These are phyloP conservation scores for Troides aeacus DNA, from an alignment of 2,888 invertebrate species.

Conservation along the genomic window DNA sequence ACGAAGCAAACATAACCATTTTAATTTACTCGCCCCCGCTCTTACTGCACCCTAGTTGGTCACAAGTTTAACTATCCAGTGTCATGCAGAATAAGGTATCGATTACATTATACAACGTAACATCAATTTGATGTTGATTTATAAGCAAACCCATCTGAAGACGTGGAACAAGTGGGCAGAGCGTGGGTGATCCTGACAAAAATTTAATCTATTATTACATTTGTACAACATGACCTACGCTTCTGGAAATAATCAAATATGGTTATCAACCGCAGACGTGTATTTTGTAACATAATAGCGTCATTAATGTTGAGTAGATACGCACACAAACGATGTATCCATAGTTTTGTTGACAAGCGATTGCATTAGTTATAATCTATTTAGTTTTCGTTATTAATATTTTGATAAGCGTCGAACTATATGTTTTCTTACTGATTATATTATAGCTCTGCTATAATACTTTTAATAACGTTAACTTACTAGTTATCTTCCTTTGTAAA, in stretches of 20 bases:
- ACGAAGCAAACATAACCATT: conserved; percentile 18
- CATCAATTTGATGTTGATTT: conserved; percentile 40
- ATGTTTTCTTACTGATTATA: no score
- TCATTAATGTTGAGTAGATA: conserved; percentile 4
- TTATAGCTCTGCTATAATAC: no score
- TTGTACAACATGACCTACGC: conserved; percentile 29
- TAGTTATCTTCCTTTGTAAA: no score
- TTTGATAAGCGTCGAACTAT: neutral
- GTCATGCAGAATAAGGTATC: conserved; percentile 23
- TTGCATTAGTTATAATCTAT: neutral
- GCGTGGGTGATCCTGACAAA: conserved; percentile 41
- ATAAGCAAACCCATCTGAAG: conserved; percentile 40
- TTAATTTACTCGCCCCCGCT: conserved; percentile 36
- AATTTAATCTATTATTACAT: conserved; percentile 26
- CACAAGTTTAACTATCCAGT: conserved; percentile 25
- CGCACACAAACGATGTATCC: conserved; percentile 1
- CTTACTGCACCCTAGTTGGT: conserved; percentile 21
- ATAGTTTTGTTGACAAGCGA: conserved; percentile 2
- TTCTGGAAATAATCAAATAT: conserved; percentile 36
- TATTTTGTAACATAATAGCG: conserved; percentile 23
- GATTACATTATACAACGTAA: conserved; percentile 37
- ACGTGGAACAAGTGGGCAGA: conserved; percentile 40
- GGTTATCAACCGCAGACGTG: conserved; percentile 35
- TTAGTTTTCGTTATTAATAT: neutral
- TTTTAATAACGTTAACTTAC: no score